Conservation (phyloP, 2,888 invertebrate genomes). For the Chloroclysta siterata region DNA sequence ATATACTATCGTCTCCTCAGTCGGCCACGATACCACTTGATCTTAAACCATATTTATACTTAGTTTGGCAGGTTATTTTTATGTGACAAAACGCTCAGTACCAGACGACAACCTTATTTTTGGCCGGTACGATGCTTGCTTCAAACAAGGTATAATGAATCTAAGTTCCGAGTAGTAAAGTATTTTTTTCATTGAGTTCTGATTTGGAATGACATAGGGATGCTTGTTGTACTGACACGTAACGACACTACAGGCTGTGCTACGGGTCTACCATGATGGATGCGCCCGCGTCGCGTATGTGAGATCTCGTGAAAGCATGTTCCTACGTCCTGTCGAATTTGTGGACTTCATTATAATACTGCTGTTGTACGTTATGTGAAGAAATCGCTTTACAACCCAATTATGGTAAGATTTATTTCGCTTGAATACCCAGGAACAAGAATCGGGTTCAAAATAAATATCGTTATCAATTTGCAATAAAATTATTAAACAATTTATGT, state of each 20-base stretch:
- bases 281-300: constrained; percentile 67
- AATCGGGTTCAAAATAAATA: constrained; percentile 52
- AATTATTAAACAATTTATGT: constrained; percentile 60
- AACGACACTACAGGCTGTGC: constrained; percentile 69
- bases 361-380: constrained; percentile 17
- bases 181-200: constrained; percentile 3
- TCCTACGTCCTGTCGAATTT: constrained; percentile 41
- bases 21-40: not conserved
- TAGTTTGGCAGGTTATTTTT: not conserved
- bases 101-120: not conserved
- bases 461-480: constrained; percentile 63
- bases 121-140: not conserved
- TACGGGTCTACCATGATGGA: constrained; percentile 79
- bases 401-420: constrained; percentile 20
- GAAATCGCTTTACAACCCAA: constrained; percentile 11
- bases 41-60: not conserved
- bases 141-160: not conserved
- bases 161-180: constrained; percentile 3
- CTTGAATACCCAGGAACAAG: constrained; percentile 42
- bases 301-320: constrained; percentile 65
- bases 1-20: not conserved
- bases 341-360: constrained; percentile 31
- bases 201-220: constrained; percentile 11
- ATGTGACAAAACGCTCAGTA: not conserved
- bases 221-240: constrained; percentile 59